Conservation (phyloP, 1,140 invertebrate species). For the Diorhabda sublineata region DNA sequence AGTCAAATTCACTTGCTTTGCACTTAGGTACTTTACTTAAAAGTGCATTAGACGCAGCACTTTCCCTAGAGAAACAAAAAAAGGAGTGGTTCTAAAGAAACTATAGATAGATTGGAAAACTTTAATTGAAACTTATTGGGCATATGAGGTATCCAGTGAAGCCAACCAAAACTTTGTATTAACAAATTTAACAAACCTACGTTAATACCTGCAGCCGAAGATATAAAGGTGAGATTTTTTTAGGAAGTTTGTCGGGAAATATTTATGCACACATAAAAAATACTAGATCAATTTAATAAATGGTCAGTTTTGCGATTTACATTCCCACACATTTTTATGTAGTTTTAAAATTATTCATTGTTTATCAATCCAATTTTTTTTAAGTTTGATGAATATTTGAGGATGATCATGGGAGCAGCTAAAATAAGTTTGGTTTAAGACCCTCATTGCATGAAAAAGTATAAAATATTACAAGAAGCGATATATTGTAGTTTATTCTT, state of each 20-base stretch:
- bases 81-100: no score
- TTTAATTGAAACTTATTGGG: slow-evolving; percentile 39
- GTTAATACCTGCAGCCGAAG: slow-evolving; percentile 31
- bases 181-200: slow-evolving; percentile 31
- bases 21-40: slow-evolving; percentile 19
- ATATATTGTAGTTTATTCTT: slow-evolving; percentile 24
- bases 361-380: no score
- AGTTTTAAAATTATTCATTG: no score
- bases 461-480: slow-evolving; percentile 16
- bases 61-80: neutral
- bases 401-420: no score
- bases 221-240: slow-evolving; percentile 10
- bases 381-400: no score
- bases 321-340: no score
- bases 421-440: no score
- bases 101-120: slow-evolving; percentile 23
- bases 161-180: slow-evolving; percentile 29
- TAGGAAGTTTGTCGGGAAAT: no score
- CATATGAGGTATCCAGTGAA: slow-evolving; percentile 39
- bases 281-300: no score
- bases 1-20: slow-evolving; percentile 16
- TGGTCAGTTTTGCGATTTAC: no score
- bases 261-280: no score
- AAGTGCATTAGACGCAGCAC: slow-evolving; percentile 11
- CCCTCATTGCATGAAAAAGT: neutral